Evolutionary conservation across 2,797 vertebrate species (phyloP), one percentile per base, ranked within the genome.

Genomic region (Enteromius unitaeniatus): DNA sequence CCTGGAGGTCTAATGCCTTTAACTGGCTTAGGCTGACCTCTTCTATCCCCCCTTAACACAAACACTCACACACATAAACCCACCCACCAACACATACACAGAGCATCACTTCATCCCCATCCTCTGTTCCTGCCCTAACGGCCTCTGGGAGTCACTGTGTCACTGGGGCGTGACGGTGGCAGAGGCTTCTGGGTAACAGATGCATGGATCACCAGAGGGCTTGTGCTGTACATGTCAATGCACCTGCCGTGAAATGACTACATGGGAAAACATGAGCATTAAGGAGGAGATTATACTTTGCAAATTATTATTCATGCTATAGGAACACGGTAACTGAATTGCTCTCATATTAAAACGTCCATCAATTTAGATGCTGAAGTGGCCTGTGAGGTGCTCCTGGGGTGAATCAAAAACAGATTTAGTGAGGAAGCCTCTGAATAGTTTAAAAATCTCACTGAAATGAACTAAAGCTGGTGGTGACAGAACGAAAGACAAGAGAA

Each of bases 1-100:
- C 92, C 91, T 92, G 95, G 96, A 96, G 95, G 96, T 96, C 95
- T 96, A 96, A 96, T 95, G 93, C 94, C 95, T 92, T 94, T 94
- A 95, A 95, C 93, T 93, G 95, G 95, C 94, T 96, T 96, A 95
- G 89, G 73, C 93, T 95, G 92, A 93, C 94, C 95, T 92, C 90
- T 91, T 92, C 94, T 93, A 92, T 92, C 91, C 90, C 69, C 84
- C 81, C 69, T 84, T 82, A 76, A 78, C 78, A 77, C 84, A 81
- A 82, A 82, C 75, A 79, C 65, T 40, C 74, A 78, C 85, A 87
- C 89, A 89, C 90, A 89, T 91, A 91, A 90, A 90, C 89, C 90
- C 93, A 89, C 90, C 86, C 87, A 89, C 42, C 23, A 51, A 31
- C 62, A 62, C 73, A 69, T 55, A 65, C 91, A 89, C 81, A 92